Conservation (phyloP, 2,797 vertebrate genomes). For the Rhinichthys osculus region DNA sequence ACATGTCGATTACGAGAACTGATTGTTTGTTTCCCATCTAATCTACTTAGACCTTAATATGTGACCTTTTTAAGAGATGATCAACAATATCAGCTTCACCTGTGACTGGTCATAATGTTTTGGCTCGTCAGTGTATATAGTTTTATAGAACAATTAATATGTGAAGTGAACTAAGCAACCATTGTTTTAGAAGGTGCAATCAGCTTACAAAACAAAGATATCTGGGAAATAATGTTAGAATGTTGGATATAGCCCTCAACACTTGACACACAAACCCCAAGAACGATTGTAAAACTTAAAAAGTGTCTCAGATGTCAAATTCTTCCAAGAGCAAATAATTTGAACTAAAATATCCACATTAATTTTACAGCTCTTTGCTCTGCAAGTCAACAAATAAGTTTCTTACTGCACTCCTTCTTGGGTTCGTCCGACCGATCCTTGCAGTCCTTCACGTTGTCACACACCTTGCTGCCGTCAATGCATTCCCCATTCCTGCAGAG, state of each 20-base stretch:
- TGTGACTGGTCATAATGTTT: not conserved
- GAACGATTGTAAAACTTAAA: not conserved
- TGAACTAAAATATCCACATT: not conserved
- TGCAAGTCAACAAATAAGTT: not conserved
- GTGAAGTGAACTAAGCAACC: not conserved
- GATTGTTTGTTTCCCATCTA: not conserved
- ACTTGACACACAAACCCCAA: not conserved
- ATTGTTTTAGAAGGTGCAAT: not conserved
- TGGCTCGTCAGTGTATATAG: not conserved
- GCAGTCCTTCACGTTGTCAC: conserved; percentile 93
- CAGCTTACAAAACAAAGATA: not conserved
- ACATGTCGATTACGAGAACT: not conserved
- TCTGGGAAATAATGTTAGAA: not conserved
- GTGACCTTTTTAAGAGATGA: not conserved
- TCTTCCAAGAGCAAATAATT: not conserved
- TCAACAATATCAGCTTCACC: not conserved
- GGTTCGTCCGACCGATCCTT: conserved; percentile 96
- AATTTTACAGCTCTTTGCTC: not conserved
- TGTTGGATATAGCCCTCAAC: not conserved
- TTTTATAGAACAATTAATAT: not conserved
- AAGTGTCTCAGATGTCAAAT: not conserved
- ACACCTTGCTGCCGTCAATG: conserved; percentile 92
- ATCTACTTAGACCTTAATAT: not conserved
- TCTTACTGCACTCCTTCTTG: conserved; percentile 95
- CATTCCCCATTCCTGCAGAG: conserved; percentile 96